Evolutionary conservation across 2,113 vertebrate species (phyloP), one percentile per base, ranked within the genome.

Genomic region (Rhagologus leucostigma): DNA sequence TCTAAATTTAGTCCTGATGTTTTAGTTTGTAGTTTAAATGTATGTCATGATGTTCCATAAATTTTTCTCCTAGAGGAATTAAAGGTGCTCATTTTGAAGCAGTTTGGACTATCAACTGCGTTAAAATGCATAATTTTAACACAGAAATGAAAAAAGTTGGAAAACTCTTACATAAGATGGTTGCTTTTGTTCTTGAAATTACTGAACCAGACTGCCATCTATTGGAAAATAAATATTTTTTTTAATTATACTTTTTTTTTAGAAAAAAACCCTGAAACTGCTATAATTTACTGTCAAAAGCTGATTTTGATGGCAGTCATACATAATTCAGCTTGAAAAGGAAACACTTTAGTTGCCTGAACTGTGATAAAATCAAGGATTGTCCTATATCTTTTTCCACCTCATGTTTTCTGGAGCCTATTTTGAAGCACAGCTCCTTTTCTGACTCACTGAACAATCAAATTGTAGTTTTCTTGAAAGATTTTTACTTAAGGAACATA

Each of bases 201-300:
- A 97, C 95, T 98, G 96, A 97, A 88, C 95, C 95, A 98, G 97
- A 97, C 97, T 97, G 97, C 98, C 98, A 98, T 98, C 98, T 98
- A 95, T 96, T 98, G 98, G 98, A 97, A 96, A 93, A 97, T 95
- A 97, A 90, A 50, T 84, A 79, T 52, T 87, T 94, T 94, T 80
- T 84, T 47, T 81, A 64, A 88, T 60, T 81, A 75, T 56, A 84
- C 14, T 37, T 46, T 16, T 33, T 23, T 24, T 35, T n/a, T 22
- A 9, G 10, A 1, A 7, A 27, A 26, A 18, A 29, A 32, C 29
- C 19, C 37, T 47, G 55, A 80, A 93, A 55, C 27, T 33, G 41
- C 8, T 55, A 6, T 7, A 65, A 52, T 13, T 46, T 83, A 64
- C 22, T 67, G 13, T 63, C 53, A 55, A 62, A 91, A 86, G 14